A percentile compares a stretch with the other conserved stretches of the same genome.
Conservation (phyloP, 64 coral and sea anemone species). For the Exaiptasia diaphana region DNA sequence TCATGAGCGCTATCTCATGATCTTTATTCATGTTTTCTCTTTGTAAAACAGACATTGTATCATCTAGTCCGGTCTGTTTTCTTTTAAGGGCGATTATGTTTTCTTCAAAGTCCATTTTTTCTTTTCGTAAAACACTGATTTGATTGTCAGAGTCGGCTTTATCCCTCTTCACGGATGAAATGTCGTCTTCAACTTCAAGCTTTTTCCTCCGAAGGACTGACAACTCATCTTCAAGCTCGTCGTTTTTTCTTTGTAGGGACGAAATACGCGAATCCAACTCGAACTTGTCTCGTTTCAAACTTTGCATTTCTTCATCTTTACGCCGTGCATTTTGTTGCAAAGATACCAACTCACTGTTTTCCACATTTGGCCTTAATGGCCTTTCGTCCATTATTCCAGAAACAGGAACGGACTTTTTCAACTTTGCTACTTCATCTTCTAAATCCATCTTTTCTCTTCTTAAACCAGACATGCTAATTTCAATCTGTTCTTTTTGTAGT, state of each 20-base stretch:
- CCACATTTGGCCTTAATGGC: background rate
- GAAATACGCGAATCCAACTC: slow-evolving; percentile 59
- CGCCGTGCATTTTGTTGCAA: slow-evolving; percentile 49
- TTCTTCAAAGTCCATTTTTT: slow-evolving; percentile 70
- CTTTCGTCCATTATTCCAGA: background rate
- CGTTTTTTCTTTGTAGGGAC: slow-evolving; percentile 71
- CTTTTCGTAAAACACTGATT: slow-evolving; percentile 45
- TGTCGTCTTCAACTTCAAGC: slow-evolving; percentile 86
- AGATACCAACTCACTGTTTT: slow-evolving; percentile 41
- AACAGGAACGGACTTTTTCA: slow-evolving; percentile 29
- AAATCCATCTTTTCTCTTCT: slow-evolving; percentile 71
- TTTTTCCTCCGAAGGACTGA: slow-evolving; percentile 68
- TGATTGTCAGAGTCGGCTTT: slow-evolving; percentile 86
- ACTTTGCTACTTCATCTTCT: slow-evolving; percentile 64
- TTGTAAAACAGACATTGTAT: slow-evolving; percentile 50
- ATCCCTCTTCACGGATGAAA: slow-evolving; percentile 83
- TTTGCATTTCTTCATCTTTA: slow-evolving; percentile 56
- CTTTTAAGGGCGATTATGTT: slow-evolving; percentile 43
- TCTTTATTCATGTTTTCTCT: slow-evolving; percentile 73
- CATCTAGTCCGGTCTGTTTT: slow-evolving; percentile 59
- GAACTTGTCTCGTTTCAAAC: slow-evolving; percentile 61
- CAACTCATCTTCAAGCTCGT: slow-evolving; percentile 80
- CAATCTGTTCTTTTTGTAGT: slow-evolving; percentile 65
- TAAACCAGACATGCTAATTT: slow-evolving; percentile 58
- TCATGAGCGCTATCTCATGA: slow-evolving; percentile 68